Evolutionary conservation across 2,888 invertebrate species (phyloP).

Genomic region (Drosophila rellima): DNA sequence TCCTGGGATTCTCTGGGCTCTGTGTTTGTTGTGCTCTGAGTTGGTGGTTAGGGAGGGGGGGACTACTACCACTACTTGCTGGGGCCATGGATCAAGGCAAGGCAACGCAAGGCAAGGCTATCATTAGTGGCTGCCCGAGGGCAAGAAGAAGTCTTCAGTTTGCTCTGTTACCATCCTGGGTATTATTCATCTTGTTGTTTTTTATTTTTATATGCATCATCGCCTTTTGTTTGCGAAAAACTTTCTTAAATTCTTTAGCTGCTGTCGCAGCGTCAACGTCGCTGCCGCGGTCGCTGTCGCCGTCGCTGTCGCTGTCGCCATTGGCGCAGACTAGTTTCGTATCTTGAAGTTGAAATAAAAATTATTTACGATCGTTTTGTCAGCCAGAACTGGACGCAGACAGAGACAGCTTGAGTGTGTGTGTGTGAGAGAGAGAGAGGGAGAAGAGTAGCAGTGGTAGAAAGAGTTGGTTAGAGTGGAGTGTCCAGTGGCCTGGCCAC

Average conservation of each 20-base stretch:
- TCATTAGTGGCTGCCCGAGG: conserved; percentile 70
- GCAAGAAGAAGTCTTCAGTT: conserved; percentile 34
- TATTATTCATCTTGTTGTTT: conserved; percentile 41
- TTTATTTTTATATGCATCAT: conserved; percentile 66
- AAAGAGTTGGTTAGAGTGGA: conserved; percentile 16
- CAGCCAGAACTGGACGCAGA: conserved; percentile 74
- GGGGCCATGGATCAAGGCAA: conserved; percentile 63
- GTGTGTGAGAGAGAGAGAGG: background rate
- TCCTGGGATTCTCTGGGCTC: conserved; percentile 1
- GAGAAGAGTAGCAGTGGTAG: background rate
- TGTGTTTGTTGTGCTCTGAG: conserved; percentile 26
- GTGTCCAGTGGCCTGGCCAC: conserved; percentile 65
- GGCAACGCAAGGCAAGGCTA: conserved; percentile 66
- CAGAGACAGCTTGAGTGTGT: conserved; percentile 10
- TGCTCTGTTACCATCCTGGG: conserved; percentile 28
- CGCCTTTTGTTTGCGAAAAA: conserved; percentile 81
- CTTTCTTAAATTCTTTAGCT: conserved; percentile 78
- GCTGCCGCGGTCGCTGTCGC: conserved; percentile 14
- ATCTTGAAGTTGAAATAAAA: conserved; percentile 83
- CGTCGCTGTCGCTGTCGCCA: conserved; percentile 49
- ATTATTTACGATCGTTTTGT: conserved; percentile 85
- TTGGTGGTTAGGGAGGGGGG: no score
- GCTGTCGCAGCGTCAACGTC: conserved; percentile 33
- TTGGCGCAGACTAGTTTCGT: conserved; percentile 74
- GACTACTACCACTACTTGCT: conserved; percentile 39